Conservation (phyloP, 2,797 vertebrate species). For the Rallus crepitans region DNA sequence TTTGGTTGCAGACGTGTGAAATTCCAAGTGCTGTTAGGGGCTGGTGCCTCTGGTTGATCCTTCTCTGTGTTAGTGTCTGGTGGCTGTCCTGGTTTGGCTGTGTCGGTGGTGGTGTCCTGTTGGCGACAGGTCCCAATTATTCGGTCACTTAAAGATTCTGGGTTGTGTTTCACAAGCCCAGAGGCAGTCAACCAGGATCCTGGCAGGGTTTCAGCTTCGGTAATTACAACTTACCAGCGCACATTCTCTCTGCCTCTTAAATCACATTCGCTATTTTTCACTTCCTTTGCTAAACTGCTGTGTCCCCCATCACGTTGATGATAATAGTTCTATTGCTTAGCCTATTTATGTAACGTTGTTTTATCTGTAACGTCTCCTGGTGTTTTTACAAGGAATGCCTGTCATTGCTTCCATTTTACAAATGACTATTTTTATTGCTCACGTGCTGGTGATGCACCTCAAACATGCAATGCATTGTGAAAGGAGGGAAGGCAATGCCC, state of each 20-base stretch:
- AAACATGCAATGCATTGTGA: neutral
- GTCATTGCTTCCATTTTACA: neutral
- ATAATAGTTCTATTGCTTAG: slow-evolving; percentile 2
- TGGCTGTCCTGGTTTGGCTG: rapidly evolving
- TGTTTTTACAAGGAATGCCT: slow-evolving; percentile 19
- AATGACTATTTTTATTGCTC: neutral
- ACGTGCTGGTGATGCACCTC: neutral
- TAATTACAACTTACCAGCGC: slow-evolving; percentile 45
- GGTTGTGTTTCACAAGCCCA: slow-evolving; percentile 17
- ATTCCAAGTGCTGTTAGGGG: rapidly evolving
- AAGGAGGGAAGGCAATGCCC: neutral
- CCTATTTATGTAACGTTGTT: neutral
- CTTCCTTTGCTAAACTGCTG: slow-evolving; percentile 32
- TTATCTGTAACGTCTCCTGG: neutral
- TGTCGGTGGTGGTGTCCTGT: rapidly evolving
- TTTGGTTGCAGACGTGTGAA: neutral
- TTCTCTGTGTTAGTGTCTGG: neutral
- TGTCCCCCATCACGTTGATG: neutral
- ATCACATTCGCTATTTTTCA: slow-evolving; percentile 53
- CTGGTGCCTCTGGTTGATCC: neutral
- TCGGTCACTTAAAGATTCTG: neutral
- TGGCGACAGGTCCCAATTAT: neutral
- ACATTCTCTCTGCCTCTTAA: slow-evolving; percentile 59
- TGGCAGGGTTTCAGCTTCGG: slow-evolving; percentile 60
- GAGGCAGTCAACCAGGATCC: slow-evolving; percentile 1